phyloP scores from a whole-genome alignment of 64 coral and sea anemone genomes.

The Dendrophyllia cribrosa region DNA sequence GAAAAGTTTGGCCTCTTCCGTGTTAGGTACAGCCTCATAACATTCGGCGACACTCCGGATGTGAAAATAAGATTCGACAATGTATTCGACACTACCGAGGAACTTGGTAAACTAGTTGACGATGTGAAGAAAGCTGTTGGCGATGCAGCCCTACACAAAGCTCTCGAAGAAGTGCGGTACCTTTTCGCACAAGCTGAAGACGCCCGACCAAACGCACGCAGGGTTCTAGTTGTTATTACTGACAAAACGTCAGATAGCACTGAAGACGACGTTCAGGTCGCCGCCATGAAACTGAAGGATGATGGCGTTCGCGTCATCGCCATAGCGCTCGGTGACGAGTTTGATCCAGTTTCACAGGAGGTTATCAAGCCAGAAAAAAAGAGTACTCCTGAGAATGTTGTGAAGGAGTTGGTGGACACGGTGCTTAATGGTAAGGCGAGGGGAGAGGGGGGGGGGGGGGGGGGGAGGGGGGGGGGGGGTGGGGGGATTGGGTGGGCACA shows the following conservation, averaged over 20 bases:
- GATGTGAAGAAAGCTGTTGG: slow-evolving; percentile 2
- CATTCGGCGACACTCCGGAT: slow-evolving; percentile 30
- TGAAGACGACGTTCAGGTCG: slow-evolving; percentile 26
- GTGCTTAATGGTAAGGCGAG: slow-evolving; percentile 14
- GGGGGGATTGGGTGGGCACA: no score
- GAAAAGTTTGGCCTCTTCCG: slow-evolving; percentile 64
- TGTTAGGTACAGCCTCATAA: slow-evolving; percentile 56
- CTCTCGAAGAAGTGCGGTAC: slow-evolving; percentile 31
- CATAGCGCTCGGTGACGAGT: slow-evolving; percentile 56
- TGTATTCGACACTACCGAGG: slow-evolving; percentile 26
- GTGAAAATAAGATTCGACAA: slow-evolving; percentile 33
- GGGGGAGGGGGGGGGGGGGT: no score
- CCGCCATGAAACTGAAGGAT: slow-evolving; percentile 33
- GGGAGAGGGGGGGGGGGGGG: no score
- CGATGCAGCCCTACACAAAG: slow-evolving; percentile 29
- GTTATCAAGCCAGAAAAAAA: slow-evolving; percentile 49
- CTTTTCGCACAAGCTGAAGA: slow-evolving; percentile 38
- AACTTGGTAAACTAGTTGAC: slow-evolving; percentile 38
- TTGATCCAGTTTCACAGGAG: slow-evolving; percentile 24
- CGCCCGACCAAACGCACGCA: slow-evolving; percentile 41
- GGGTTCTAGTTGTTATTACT: slow-evolving; percentile 52
- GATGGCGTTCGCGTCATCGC: slow-evolving; percentile 58
- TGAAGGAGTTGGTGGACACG: slow-evolving; percentile 9
- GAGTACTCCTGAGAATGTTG: background rate
- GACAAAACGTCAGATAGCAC: slow-evolving; percentile 68